Evolutionary conservation across 1,140 invertebrate species (phyloP), one percentile per base, ranked within the genome.

Genomic region (Camponotus pennsylvanicus): DNA sequence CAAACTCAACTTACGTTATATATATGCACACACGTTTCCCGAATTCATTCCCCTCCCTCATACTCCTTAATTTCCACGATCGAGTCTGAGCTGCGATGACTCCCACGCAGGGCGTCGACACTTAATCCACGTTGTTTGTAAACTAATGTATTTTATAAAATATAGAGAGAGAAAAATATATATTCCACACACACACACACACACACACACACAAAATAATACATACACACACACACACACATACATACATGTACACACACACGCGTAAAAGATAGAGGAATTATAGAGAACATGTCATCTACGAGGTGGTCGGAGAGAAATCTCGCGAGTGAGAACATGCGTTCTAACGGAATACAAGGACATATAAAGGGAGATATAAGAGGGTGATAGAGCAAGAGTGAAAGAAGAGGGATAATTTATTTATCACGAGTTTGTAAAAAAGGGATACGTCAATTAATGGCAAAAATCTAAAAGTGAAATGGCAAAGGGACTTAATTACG

Each of bases 61-160:
- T 52, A 13, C 45, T 49, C 78, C 86, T 73, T 73, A 55, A 76
- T 92, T 92, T 92, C 89, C 89, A 93, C 89, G 92, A 91, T 92
- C 89, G 92, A 92, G 86, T 85, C 85, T 64, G 89, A 89, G 89
- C 84, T 85, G 84, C 87, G 87, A 90, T 84, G 82, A 87, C 84
- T 87, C 61, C 87, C 88, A 88, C 87, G 91, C 91, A 90, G 92
- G 92, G 90, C 92, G 94, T 93, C 93, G 93, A 92, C 91, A 90
- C 90, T 94, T 93, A 92, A 93, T 94, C 90, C 92, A 93, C 92
- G 91, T 94, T 94, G 91, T 94, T 67, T 82, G 93, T 94, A 94
- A 94, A 94, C 93, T 94, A 93, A 94, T 94, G 94, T 94, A 94
- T 94, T 94, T 94, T 94, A 94, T 94, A 94, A 94, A 92, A 89